Percentiles rank a stretch among this genome's conserved stretches.
Evolutionary conservation across 2,113 vertebrate species (phyloP).

Genomic region (Morone saxatilis): DNA sequence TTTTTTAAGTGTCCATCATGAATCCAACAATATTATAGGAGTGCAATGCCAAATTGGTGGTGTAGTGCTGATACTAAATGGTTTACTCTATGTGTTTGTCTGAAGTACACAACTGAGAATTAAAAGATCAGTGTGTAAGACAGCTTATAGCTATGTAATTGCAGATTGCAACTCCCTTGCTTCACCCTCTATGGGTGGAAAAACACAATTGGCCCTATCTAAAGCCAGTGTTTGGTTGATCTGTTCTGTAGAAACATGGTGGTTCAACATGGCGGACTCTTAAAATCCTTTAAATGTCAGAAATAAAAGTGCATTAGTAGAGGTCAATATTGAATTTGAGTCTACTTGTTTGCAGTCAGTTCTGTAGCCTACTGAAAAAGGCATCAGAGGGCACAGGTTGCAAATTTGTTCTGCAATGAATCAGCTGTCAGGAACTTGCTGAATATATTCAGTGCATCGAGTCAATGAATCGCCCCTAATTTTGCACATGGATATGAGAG

Average conservation of each 20-base stretch:
- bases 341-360: background rate
- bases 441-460: background rate
- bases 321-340: background rate
- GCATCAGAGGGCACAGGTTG: background rate
- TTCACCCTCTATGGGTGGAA: too few species aligned
- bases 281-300: background rate
- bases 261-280: too few species aligned
- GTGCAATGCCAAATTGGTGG: too few species aligned
- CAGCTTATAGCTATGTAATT: too few species aligned
- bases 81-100: background rate
- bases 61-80: background rate
- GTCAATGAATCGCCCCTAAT: constrained; percentile 13
- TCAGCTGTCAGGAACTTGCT: background rate
- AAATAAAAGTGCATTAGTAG: background rate
- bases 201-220: too few species aligned
- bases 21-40: background rate
- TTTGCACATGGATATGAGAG: constrained; percentile 7
- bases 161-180: too few species aligned
- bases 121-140: too few species aligned
- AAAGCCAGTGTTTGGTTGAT: too few species aligned
- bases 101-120: background rate
- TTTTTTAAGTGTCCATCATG: background rate
- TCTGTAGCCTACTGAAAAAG: background rate
- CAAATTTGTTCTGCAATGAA: constrained; percentile 18
- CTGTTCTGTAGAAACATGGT: too few species aligned